Evolutionary conservation across 2,888 invertebrate genomes (phyloP), one percentile per base, ranked within the genome.

Genomic region (Erannis defoliaria): DNA sequence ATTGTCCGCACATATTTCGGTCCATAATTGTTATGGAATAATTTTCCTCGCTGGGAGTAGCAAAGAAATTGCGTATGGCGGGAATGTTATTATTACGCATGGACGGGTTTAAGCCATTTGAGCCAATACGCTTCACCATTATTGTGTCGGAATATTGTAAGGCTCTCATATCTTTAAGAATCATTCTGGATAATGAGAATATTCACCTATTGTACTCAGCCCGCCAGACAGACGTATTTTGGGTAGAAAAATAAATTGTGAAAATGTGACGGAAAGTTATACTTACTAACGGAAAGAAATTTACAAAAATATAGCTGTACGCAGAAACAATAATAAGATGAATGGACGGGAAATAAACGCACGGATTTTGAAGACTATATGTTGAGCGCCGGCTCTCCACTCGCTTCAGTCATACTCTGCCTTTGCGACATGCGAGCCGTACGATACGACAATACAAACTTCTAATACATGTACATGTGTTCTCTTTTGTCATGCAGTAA

Each of bases 51-150:
- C 59, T 16, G 12, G 64, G 56, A 50, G 38, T 38, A 57, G 62
- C 43, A 49, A 61, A 66, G 63, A 73, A 71, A 71, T 67, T 68
- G 65, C 60, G 66, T 66, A 56, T 50, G 64, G 55, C 63, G 61
- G 58, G 64, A 67, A 72, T 60, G 60, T 70, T 70, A 72, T 76
- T 76, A 71, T 73, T 38, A 62, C 69, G 67, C 67, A 53, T 72
- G 69, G 75, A 57, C 55, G 57, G 62, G 46, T 69, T 63, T 56
- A 66, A 63, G 68, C 72, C 66, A 72, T 72, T 72, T 72, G 50
- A 45, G 69, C 61, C 67, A 71, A 71, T 71, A 71, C 68, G 72
- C 63, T 50, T 51, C 55, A 35, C 59, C 62, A 69, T 71, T 61
- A 69, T 71, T 61, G 49, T 49, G 54, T 49, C 43, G 14, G 35